Conservation (phyloP, 2,888 invertebrate species). For the Orgyia antiqua region DNA sequence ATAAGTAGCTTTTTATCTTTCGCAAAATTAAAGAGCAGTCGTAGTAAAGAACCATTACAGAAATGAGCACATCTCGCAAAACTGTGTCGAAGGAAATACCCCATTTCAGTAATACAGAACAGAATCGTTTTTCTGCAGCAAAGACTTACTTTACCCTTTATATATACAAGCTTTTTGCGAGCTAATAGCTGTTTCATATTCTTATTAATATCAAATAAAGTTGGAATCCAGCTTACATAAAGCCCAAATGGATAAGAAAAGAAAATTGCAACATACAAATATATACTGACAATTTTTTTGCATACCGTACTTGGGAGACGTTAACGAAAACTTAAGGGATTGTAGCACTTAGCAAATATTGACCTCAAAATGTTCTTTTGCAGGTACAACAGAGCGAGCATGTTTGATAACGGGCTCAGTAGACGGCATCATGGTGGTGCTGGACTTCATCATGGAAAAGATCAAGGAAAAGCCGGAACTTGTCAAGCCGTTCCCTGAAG, state of each 20-base stretch:
- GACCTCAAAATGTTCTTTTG: slow-evolving; percentile 14
- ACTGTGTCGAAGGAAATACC: slow-evolving; percentile 4
- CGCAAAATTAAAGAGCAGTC: too few species aligned
- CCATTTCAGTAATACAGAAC: slow-evolving; percentile 2
- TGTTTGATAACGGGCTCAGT: slow-evolving; percentile 95
- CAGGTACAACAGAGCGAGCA: slow-evolving; percentile 95
- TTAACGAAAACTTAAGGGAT: too few species aligned
- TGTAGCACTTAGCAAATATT: too few species aligned
- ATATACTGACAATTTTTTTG: too few species aligned
- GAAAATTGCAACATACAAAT: too few species aligned
- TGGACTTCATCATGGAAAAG: slow-evolving; percentile 97
- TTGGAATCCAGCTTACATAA: too few species aligned
- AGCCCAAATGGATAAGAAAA: too few species aligned
- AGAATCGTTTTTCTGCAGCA: neutral
- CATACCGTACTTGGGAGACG: too few species aligned
- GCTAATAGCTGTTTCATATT: neutral
- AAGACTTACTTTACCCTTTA: too few species aligned
- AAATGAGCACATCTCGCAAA: neutral
- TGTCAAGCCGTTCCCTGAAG: slow-evolving; percentile 88
- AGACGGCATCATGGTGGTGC: slow-evolving; percentile 93
- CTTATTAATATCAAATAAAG: too few species aligned
- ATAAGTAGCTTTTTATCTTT: neutral
- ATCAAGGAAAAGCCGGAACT: slow-evolving; percentile 96
- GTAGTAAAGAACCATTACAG: slow-evolving; percentile 1
- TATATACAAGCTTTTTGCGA: slow-evolving; percentile 2